Conservation (phyloP, 2,888 invertebrate species). For the Geophilus truncorum region DNA sequence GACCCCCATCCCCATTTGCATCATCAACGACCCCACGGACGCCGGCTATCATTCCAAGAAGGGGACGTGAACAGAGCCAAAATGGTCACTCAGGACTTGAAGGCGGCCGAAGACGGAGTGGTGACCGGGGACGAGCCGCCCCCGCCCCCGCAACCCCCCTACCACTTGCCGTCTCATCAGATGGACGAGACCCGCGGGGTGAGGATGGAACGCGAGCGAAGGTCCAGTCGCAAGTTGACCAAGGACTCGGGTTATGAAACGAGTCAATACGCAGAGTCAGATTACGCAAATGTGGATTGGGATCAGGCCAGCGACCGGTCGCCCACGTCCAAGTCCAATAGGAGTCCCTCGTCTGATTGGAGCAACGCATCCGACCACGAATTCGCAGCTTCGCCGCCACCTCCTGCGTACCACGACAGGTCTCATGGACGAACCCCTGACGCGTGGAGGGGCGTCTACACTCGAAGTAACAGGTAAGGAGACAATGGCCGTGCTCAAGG, state of each 20-base stretch:
- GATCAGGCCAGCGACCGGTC: conserved; percentile 32
- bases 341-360: conserved; percentile 16
- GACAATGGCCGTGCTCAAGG: neutral
- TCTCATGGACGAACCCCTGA: neutral
- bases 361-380: neutral
- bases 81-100: neutral
- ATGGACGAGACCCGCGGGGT: conserved; percentile 27
- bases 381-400: neutral
- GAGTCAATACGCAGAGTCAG: conserved; percentile 39
- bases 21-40: conserved; percentile 3
- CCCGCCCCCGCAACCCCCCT: conserved; percentile 31
- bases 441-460: neutral
- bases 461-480: neutral
- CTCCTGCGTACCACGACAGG: neutral
- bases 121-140: conserved; percentile 19
- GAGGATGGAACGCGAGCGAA: conserved; percentile 39
- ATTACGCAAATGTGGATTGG: conserved; percentile 37
- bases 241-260: conserved; percentile 45
- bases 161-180: neutral
- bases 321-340: conserved; percentile 31
- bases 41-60: neutral
- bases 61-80: neutral
- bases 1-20: neutral
- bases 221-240: conserved; percentile 43
- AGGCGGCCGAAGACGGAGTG: neutral